Evolutionary conservation across 2,888 invertebrate genomes (phyloP), one percentile per base, ranked within the genome.

Genomic region (Cepaea hortensis): DNA sequence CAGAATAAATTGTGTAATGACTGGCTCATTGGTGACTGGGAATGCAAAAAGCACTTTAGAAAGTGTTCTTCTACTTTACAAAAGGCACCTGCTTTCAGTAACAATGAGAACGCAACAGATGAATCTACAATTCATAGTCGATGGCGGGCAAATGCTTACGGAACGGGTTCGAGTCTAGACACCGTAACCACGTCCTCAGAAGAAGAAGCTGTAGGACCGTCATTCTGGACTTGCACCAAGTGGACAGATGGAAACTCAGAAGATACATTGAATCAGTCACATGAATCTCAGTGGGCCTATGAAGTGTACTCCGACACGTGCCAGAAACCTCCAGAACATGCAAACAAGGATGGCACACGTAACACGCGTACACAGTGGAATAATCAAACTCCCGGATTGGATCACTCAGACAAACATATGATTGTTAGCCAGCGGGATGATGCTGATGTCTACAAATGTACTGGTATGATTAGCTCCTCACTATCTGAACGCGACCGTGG

Each of bases 211-310:
- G 15, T 48, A 7, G 48, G 55, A 3, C 50, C 6, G 11, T 55
- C 77, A 7, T 13, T 48, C 11, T 77, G 77, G 77, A 77, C 77
- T 48, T 77, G 77, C 77, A 77, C 77, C 48, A 77, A 50, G n/a
- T 77, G 77, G 77, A 50, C 18, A 15, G 50, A 50, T 18, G 55
- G 48, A 20, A 68, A 20, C 18, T 18, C n/a, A n/a, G n/a, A 68
- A 68, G 68, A 68, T 20, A 68, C 18, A 3, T 6, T 68, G 18
- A 7, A 9, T 68, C 18, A 23, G 46, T 13, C 18, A 23, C 15
- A 23, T 4, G 55, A 20, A 50, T 48, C 77, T 50, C 77, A 48
- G 18, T 77, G 77, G 77, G 77, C 77, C 3, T 77, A 77, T n/a
- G 77, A 77, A 50, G 50, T 50, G 18, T 77, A 77, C 77, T 77